Evolutionary conservation across 2,113 vertebrate species (phyloP).

Genomic region (Tenrec ecaudatus): DNA sequence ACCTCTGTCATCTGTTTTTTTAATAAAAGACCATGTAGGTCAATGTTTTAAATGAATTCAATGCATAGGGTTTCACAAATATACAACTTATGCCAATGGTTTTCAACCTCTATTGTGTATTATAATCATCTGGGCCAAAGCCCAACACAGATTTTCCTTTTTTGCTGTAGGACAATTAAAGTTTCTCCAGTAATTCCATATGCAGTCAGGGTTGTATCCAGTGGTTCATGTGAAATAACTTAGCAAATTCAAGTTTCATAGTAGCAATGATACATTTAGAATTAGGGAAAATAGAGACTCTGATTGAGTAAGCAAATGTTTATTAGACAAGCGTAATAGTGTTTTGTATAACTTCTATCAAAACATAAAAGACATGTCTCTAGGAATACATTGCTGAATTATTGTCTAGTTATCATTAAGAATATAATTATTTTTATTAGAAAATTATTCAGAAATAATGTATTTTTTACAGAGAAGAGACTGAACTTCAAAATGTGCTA

Average conservation of each 20-base stretch:
- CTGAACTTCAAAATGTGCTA: background rate
- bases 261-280: background rate
- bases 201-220: background rate
- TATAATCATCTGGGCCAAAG: background rate
- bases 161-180: background rate
- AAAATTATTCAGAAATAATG: background rate
- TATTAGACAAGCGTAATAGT: background rate
- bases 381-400: background rate
- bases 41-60: constrained; percentile 63
- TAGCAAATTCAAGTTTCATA: background rate
- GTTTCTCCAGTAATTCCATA: background rate
- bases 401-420: background rate
- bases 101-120: background rate
- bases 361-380: background rate
- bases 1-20: constrained; percentile 57
- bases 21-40: constrained; percentile 57
- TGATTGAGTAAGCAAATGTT: background rate
- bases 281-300: background rate
- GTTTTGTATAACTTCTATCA: background rate
- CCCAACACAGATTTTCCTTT: background rate
- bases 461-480: background rate
- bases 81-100: constrained; percentile 24
- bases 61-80: constrained; percentile 26
- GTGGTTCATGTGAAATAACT: background rate
- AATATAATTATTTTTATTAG: background rate